phyloP scores from a whole-genome alignment of 2,113 vertebrate genomes.

The Epinephelus lanceolatus region DNA sequence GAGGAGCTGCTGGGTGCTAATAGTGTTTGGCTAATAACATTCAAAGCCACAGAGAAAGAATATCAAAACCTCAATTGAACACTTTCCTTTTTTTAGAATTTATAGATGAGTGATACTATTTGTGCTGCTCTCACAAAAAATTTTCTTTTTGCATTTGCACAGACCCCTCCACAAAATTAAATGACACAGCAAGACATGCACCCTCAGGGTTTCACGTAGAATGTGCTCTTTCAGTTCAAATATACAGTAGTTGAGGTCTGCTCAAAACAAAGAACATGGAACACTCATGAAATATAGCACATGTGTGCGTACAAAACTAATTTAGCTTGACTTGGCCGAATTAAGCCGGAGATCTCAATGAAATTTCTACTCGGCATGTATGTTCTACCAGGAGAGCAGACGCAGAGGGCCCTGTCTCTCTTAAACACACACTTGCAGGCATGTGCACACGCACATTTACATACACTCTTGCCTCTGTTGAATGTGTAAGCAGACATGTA shows the following conservation, averaged over 20 bases:
- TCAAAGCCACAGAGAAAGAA: constrained; percentile 38
- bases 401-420: constrained; percentile 50
- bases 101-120: constrained; percentile 19
- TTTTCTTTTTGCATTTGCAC: constrained; percentile 20
- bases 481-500: constrained; percentile 75
- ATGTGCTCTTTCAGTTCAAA: constrained; percentile 38
- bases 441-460: constrained; percentile 29
- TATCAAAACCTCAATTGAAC: constrained; percentile 41
- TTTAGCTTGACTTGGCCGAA: constrained; percentile 63
- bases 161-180: constrained; percentile 21
- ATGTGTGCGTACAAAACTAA: constrained; percentile 42
- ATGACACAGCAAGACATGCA: constrained; percentile 3
- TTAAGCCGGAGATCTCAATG: constrained; percentile 59
- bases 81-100: constrained; percentile 20
- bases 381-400: constrained; percentile 49
- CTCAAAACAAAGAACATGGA: constrained; percentile 46
- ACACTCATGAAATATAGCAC: constrained; percentile 49
- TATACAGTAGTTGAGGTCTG: constrained; percentile 36
- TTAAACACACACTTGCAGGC: constrained; percentile 43
- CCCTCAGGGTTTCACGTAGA: constrained; percentile 14
- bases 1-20: constrained; percentile 53
- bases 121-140: constrained; percentile 23
- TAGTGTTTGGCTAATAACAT: constrained; percentile 56
- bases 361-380: constrained; percentile 53
- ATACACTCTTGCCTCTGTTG: constrained; percentile 50